Evolutionary conservation across 2,113 vertebrate species (phyloP).

Genomic region (Ptychochromis oligacanthus): DNA sequence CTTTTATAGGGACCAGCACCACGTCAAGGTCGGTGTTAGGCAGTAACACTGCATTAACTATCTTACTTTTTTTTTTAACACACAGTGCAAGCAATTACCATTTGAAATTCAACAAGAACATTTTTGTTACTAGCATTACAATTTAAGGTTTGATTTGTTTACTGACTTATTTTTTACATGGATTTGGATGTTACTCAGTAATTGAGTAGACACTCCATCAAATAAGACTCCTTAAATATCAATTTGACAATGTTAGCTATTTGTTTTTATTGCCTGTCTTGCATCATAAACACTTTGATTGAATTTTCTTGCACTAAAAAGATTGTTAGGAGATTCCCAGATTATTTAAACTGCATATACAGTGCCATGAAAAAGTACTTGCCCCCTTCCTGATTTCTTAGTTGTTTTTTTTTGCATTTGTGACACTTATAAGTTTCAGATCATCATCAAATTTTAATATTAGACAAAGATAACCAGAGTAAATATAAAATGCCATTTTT

Average conservation of each 20-base stretch:
- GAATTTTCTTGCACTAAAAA: no score
- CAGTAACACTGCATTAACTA: neutral
- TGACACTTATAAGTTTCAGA: no score
- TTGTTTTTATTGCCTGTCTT: no score
- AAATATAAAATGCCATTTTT: no score
- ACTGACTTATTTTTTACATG: neutral
- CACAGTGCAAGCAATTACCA: neutral
- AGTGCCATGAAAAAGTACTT: no score
- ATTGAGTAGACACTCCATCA: neutral
- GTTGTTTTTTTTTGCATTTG: no score
- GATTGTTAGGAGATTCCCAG: no score
- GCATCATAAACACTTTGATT: no score
- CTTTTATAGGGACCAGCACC: neutral
- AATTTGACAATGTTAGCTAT: neutral
- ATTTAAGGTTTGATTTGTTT: neutral
- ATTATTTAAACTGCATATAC: neutral
- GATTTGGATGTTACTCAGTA: neutral
- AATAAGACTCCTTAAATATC: neutral
- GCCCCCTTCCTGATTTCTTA: no score
- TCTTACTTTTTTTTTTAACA: slow-evolving; percentile 1
- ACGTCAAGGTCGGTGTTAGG: neutral
- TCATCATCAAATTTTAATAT: no score
- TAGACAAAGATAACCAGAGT: no score
- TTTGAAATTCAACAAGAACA: neutral
- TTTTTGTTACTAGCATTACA: neutral